Evolutionary conservation across 92 coral and sea anemone genomes (phyloP).

Genomic region (Muricea muricata): DNA sequence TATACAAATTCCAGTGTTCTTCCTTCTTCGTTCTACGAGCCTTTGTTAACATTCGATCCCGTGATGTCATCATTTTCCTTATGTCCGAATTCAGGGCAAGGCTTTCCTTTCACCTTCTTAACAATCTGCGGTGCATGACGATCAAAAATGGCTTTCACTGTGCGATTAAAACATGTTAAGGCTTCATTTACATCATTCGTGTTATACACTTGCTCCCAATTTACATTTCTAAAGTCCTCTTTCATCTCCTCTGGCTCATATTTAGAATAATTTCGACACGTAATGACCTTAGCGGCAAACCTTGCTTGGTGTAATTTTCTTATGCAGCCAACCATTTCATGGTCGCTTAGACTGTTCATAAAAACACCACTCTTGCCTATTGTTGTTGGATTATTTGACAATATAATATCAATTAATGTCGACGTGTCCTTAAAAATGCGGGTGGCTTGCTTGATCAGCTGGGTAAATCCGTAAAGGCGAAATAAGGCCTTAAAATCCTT

Average conservation of each 20-base stretch:
- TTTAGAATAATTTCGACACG: slow-evolving; percentile 22
- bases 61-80: neutral
- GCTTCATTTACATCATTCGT: neutral
- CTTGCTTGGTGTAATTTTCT: slow-evolving; percentile 12
- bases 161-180: neutral
- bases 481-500: slow-evolving; percentile 12
- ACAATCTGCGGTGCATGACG: neutral
- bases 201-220: neutral
- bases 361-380: neutral
- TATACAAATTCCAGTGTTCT: neutral
- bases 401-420: slow-evolving; percentile 10
- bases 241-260: neutral
- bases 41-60: neutral
- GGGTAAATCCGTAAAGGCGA: slow-evolving; percentile 7
- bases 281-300: neutral
- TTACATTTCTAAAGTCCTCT: slow-evolving; percentile 13
- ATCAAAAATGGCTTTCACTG: neutral
- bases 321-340: slow-evolving; percentile 35
- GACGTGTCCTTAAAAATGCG: neutral
- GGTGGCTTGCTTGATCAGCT: neutral
- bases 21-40: neutral
- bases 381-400: neutral
- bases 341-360: neutral
- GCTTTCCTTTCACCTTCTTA: neutral
- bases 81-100: neutral